These are phyloP conservation scores for Zaprionus africanus DNA, from an alignment of 1,140 invertebrate species.

Conservation along the genomic window DNA sequence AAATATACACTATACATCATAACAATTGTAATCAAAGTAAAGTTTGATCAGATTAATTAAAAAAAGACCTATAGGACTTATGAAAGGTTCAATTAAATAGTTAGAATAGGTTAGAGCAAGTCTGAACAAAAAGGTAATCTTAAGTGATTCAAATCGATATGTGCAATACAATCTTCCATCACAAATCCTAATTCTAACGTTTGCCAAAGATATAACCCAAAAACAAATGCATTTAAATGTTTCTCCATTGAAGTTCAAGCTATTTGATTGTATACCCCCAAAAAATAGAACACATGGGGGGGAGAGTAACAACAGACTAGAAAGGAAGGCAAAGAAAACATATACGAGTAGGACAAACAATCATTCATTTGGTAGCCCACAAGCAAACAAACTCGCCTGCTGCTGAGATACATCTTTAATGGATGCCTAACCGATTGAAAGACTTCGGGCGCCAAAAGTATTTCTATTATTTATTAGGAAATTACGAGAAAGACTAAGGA, in stretches of 20 bases:
- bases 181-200: no score
- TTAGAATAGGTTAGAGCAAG: no score
- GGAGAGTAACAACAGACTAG: no score
- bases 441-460: slow-evolving; percentile 58
- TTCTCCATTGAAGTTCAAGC: neutral
- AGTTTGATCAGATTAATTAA: no score
- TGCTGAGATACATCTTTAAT: slow-evolving; percentile 62
- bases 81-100: no score
- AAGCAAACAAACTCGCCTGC: slow-evolving; percentile 24
- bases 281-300: neutral
- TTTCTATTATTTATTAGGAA: slow-evolving; percentile 53
- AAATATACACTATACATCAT: no score
- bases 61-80: no score
- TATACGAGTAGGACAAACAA: slow-evolving; percentile 41
- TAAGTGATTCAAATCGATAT: no score
- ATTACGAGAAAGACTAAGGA: slow-evolving; percentile 48
- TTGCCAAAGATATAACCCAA: no score
- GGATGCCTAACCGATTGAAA: slow-evolving; percentile 38
- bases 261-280: neutral
- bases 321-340: neutral
- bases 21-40: no score
- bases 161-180: accelerated
- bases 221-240: no score
- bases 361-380: slow-evolving; percentile 61
- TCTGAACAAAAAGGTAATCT: no score